phyloP scores from a whole-genome alignment of 2,797 vertebrate species.

The Oreortyx pictus region DNA sequence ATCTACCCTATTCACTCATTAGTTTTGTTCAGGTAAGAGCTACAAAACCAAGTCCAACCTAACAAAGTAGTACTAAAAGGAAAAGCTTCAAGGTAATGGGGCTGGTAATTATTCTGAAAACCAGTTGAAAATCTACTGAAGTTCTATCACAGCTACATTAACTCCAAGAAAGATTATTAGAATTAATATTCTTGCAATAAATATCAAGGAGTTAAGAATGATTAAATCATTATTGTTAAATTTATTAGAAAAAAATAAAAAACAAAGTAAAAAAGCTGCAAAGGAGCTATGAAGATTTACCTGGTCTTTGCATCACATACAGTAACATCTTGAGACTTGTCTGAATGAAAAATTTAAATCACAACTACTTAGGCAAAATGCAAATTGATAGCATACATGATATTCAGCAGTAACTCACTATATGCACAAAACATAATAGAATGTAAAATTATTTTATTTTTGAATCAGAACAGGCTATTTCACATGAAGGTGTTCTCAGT shows the following conservation, averaged over 20 bases:
- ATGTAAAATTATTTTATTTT: neutral
- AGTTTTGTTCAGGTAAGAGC: neutral
- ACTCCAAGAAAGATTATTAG: slow-evolving; percentile 57
- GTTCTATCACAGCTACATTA: slow-evolving; percentile 59
- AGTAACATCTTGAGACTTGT: neutral
- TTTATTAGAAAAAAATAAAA: neutral
- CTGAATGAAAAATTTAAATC: neutral
- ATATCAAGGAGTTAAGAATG: slow-evolving; percentile 58
- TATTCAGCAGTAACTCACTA: neutral
- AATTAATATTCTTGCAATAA: slow-evolving; percentile 70
- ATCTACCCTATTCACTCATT: neutral
- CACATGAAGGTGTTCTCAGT: neutral
- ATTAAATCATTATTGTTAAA: slow-evolving; percentile 66
- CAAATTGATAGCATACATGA: neutral
- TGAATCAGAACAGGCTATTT: neutral
- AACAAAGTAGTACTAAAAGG: slow-evolving; percentile 20
- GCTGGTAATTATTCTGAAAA: slow-evolving; percentile 71
- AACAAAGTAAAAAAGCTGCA: neutral
- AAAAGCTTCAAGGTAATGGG: slow-evolving; percentile 62
- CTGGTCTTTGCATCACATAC: neutral
- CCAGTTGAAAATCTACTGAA: slow-evolving; percentile 56
- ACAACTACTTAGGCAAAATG: neutral
- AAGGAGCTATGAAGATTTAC: slow-evolving; percentile 32
- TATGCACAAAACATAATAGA: neutral
- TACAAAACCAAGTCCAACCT: neutral